Conservation (phyloP, 2,113 vertebrate species). For the Illadopsis cleaveri region DNA sequence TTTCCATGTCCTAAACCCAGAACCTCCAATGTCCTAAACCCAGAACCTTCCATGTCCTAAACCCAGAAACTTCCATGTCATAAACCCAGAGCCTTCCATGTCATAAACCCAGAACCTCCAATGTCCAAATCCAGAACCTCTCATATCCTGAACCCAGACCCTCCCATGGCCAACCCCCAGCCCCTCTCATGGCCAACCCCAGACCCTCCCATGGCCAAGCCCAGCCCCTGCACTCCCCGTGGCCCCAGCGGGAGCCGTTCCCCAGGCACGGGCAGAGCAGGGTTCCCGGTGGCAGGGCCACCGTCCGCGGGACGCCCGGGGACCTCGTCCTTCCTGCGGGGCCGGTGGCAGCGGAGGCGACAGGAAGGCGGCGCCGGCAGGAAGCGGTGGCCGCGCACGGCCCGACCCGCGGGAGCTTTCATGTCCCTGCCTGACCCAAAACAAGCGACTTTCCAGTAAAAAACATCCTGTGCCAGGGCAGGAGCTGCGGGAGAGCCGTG, state of each 20-base stretch:
- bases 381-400: neutral
- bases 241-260: fast-evolving
- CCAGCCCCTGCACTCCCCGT: fast-evolving
- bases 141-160: neutral
- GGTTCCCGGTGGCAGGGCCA: neutral
- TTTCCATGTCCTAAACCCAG: neutral
- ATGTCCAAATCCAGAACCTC: neutral
- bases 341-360: neutral
- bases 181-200: fast-evolving
- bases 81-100: neutral
- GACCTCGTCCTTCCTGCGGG: neutral
- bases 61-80: no score
- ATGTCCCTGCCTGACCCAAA: constrained; percentile 46
- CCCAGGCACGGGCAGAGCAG: fast-evolving
- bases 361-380: constrained; percentile 47
- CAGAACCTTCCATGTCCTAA: neutral
- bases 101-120: neutral
- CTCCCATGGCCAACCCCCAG: neutral
- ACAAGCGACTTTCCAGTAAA: neutral
- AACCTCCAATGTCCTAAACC: no score
- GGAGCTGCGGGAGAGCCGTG: fast-evolving
- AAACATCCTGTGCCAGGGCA: constrained; percentile 8
- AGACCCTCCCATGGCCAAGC: neutral
- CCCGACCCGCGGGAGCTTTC: neutral
- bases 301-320: fast-evolving